Evolutionary conservation across 2,888 invertebrate genomes (phyloP), one percentile per base, ranked within the genome.

Genomic region (Eupeodes latifasciatus): DNA sequence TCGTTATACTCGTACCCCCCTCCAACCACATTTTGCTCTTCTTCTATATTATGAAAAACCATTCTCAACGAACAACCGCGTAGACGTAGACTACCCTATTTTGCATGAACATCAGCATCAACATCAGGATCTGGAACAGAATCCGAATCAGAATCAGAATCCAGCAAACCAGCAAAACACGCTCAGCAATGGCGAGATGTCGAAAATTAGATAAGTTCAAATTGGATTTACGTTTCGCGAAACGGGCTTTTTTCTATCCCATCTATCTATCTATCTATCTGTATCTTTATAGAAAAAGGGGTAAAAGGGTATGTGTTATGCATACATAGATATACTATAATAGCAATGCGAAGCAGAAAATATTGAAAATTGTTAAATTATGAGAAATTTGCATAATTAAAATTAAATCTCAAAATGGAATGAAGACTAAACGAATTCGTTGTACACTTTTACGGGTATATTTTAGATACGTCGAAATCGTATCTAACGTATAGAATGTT

Each of bases 201-300:
- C 91, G 91, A 91, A 92, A 92, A 92, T 92, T 92, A 92, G 92
- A 92, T 92, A 92, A 92, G 92, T 92, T 91, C 91, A 92, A 92
- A 92, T 92, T 92, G 92, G 92, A 92, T 92, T 92, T 92, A 85
- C 74, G 77, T 81, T 85, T 81, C 78, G 78, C 85, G 59, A 57
- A 34, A 59, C 69, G 61, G 49, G 40, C 16, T 55, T 55, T 40
- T 53, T 61, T 71, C 40, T 55, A 16, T 75, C 49, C 40, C 19
- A n/a, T 2, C 3, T 61, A 62, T 61, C 12, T 14, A 6, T 1
- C 6, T 44, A 12, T n/a, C 4, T 49, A 47, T 64, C 64, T 27
- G 12, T 27, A 0, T 34, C 57, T 57, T 4, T 27, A 3, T 34
- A 19, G 6, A 19, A 10, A 57, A 12, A 5, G 57, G 57, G 36